phyloP scores from a whole-genome alignment of 1,140 invertebrate species.

The Sminthurides bifidus region DNA sequence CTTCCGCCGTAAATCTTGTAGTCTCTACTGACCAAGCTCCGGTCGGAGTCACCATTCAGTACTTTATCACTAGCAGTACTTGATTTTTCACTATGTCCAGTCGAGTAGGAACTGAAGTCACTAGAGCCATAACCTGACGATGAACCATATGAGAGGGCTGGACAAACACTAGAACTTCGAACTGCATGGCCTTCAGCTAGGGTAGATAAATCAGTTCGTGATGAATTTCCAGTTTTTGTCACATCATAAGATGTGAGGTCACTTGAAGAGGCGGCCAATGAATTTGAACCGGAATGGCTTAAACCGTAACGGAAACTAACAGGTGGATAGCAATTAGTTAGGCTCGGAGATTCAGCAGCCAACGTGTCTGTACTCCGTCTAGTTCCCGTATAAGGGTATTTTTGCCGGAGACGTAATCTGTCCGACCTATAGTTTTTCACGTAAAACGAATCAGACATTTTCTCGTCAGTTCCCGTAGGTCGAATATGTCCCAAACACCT shows the following conservation, averaged over 20 bases:
- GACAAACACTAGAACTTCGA: no score
- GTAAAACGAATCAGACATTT: slow-evolving; percentile 10
- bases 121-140: slow-evolving; percentile 18
- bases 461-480: neutral
- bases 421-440: slow-evolving; percentile 26
- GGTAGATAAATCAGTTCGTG: no score
- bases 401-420: slow-evolving; percentile 19
- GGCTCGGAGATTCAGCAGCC: neutral
- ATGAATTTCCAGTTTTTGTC: neutral
- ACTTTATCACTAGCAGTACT: no score
- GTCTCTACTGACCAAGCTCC: neutral
- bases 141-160: neutral
- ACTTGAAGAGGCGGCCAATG: neutral
- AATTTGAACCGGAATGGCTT: neutral
- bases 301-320: neutral
- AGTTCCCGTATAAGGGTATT: slow-evolving; percentile 11
- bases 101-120: slow-evolving; percentile 11
- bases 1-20: slow-evolving; percentile 1
- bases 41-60: no score
- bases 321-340: neutral
- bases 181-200: no score
- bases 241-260: neutral
- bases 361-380: slow-evolving; percentile 5
- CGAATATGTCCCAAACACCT: neutral
- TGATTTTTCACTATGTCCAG: no score